These are phyloP conservation scores for Labeo catla DNA, from an alignment of 2,113 vertebrate species.

Conservation along the genomic window DNA sequence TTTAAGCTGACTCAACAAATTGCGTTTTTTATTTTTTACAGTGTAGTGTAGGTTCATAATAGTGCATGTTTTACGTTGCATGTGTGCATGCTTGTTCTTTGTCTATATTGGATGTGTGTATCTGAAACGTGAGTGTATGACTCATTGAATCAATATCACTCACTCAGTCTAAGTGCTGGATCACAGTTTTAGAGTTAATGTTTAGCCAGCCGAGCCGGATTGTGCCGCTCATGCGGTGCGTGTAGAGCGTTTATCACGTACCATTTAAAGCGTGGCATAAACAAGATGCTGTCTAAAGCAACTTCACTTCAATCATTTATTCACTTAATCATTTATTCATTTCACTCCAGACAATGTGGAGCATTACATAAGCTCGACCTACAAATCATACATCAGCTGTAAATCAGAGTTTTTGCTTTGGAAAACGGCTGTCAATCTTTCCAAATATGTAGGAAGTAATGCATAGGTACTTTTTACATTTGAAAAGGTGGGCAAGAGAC, in stretches of 20 bases:
- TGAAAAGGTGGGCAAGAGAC: not conserved
- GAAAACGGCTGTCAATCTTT: not conserved
- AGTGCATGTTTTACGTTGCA: not conserved
- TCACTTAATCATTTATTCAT: not conserved
- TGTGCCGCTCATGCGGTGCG: not conserved
- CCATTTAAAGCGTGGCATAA: not conserved
- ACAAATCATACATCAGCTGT: not conserved
- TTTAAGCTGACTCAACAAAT: no score
- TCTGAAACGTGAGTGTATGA: not conserved
- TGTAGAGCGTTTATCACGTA: not conserved
- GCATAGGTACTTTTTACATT: not conserved
- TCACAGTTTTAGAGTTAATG: not conserved
- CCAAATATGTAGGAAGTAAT: not conserved
- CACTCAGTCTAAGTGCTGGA: not conserved
- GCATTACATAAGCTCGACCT: not conserved
- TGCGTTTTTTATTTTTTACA: no score
- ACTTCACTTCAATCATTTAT: not conserved
- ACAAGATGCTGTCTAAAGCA: not conserved
- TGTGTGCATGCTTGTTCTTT: not conserved
- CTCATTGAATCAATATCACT: not conserved
- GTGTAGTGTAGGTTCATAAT: not conserved
- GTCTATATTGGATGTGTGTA: not conserved
- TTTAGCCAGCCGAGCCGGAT: not conserved
- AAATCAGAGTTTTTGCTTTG: not conserved
- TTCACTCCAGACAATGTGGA: not conserved